A percentile compares a stretch with the other conserved stretches of the same genome.
Conservation (phyloP, 1,140 invertebrate species). For the Bombus pyrosoma region DNA sequence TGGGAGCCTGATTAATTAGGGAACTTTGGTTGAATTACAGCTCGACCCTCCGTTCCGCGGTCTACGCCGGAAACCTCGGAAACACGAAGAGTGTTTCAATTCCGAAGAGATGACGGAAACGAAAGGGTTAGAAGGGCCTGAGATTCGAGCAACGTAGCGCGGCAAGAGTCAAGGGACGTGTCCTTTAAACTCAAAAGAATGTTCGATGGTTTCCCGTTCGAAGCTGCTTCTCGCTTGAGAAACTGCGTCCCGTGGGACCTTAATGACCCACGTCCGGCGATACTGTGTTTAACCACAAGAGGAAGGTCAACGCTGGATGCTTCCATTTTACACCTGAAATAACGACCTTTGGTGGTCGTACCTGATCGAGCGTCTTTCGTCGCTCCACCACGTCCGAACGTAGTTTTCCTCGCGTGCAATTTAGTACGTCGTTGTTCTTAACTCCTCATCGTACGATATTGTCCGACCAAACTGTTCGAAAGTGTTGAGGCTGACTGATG, state of each 20-base stretch:
- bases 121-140: neutral
- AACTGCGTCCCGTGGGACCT: neutral
- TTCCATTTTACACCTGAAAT: neutral
- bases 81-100: slow-evolving; percentile 58
- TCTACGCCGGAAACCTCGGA: slow-evolving; percentile 51
- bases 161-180: slow-evolving; percentile 1
- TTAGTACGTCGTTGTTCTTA: too few relatives aligned
- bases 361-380: neutral
- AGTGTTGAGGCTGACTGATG: too few relatives aligned
- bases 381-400: too few relatives aligned
- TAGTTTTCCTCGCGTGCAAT: too few relatives aligned
- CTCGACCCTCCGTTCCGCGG: slow-evolving; percentile 40
- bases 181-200: neutral
- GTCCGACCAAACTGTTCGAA: too few relatives aligned
- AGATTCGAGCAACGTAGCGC: neutral
- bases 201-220: neutral
- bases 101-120: neutral
- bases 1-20: slow-evolving; percentile 69
- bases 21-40: slow-evolving; percentile 68
- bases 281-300: neutral
- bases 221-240: neutral
- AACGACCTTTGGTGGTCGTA: too few relatives aligned
- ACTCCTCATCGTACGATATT: too few relatives aligned
- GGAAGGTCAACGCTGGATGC: neutral
- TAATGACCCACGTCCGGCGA: neutral